These are phyloP conservation scores for Pteropus rufus DNA, from an alignment of 2,797 vertebrate species.

Conservation along the genomic window DNA sequence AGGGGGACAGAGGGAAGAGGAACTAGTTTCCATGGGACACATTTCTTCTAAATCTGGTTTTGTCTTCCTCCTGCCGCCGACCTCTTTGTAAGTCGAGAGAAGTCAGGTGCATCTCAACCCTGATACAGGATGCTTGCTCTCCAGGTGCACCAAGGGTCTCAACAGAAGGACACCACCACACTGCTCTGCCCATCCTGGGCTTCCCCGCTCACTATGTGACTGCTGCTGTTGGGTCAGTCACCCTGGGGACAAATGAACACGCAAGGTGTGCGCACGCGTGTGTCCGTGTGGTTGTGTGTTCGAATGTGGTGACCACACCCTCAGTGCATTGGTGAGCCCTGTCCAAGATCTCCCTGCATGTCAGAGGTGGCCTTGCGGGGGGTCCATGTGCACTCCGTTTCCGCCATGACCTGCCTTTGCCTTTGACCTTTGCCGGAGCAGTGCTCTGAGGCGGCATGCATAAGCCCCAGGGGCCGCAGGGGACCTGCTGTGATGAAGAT, in stretches of 20 bases:
- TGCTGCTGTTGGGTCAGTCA: neutral
- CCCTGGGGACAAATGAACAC: neutral
- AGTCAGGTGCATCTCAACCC: neutral
- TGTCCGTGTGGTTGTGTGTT: neutral
- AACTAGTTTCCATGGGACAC: neutral
- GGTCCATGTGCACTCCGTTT: neutral
- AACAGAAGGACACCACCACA: neutral
- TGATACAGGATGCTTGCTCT: neutral
- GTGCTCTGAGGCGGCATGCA: neutral
- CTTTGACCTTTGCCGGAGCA: neutral
- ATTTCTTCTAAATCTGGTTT: neutral
- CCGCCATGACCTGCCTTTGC: neutral
- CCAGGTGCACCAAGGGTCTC: neutral
- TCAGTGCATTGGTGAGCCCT: neutral
- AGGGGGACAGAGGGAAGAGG: neutral
- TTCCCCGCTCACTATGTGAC: accelerated
- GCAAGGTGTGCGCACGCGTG: accelerated
- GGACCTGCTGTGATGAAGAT: neutral
- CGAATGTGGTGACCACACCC: accelerated
- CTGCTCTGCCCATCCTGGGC: neutral
- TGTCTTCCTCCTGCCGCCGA: neutral
- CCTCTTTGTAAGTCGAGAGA: neutral
- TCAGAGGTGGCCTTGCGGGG: neutral
- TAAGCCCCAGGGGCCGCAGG: neutral
- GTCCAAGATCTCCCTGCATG: accelerated